Evolutionary conservation across 2,797 vertebrate genomes (phyloP), one percentile per base, ranked within the genome.

Genomic region (Gallinago stenura): DNA sequence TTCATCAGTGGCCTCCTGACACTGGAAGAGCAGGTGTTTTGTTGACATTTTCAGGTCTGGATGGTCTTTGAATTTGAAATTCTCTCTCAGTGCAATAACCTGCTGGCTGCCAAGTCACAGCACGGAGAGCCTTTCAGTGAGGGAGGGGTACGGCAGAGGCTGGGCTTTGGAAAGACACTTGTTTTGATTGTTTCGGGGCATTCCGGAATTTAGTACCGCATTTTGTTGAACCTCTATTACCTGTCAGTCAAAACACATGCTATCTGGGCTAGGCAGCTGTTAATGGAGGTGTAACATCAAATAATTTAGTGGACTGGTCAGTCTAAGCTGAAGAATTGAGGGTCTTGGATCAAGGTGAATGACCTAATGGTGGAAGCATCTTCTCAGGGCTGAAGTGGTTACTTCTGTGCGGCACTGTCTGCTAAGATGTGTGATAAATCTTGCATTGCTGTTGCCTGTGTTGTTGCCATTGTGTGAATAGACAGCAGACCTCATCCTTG

Each of bases 61-160:
- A 87, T 56, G n/a, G 60, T 81, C 77, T 93, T 81, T 81, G 72
- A 83, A 94, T 93, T 30, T 54, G 35, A 89, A 89, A 89, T 87
- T 79, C 41, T 83, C 31, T 79, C 69, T 68, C 76, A 41, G 18
- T 62, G 54, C 61, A 89, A 51, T 66, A 86, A 78, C 16, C 53
- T 90, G 57, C 35, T 86, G 62, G 71, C 64, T 93, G 82, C 71
- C 71, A 87, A 91, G 70, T 2, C 87, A 41, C 82, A 95, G 71
- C 25, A 46, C 58, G 11, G 31, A 71, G 53, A 79, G n/a, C 26
- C 65, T 61, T 87, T 83, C 43, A 66, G 62, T 35, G 78, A 54
- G 54, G 57, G 39, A 82, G 14, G 12, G 50, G 9, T 12, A 54
- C 25, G 56, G 35, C 1, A 2, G 6, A 28, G 24, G 35, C 54